phyloP scores from a whole-genome alignment of 2,113 vertebrate species.

The Urocynchramus pylzowi region DNA sequence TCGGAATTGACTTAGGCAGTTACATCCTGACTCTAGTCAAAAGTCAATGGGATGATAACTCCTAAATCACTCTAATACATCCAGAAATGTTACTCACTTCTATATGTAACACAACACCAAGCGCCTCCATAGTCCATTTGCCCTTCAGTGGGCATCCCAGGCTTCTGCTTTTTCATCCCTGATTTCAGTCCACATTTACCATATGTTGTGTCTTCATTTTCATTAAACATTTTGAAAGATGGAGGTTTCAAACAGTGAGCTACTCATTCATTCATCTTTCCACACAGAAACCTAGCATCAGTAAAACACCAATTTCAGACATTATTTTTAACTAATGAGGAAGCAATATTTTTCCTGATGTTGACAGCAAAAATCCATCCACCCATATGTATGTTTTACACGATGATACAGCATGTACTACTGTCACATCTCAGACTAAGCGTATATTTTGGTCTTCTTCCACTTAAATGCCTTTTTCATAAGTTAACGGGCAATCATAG shows the following conservation, averaged over 20 bases:
- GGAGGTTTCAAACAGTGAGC: conserved; percentile 37
- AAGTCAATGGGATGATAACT: conserved; percentile 45
- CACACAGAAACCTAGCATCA: conserved; percentile 28
- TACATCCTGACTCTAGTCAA: conserved; percentile 30
- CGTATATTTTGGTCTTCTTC: not conserved
- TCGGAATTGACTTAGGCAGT: conserved; percentile 42
- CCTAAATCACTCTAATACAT: conserved; percentile 45
- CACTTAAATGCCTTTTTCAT: not conserved
- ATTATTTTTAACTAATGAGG: conserved; percentile 49
- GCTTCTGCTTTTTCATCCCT: not conserved
- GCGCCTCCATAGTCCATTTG: not conserved
- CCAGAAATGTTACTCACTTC: conserved; percentile 18
- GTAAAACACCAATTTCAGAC: conserved; percentile 22
- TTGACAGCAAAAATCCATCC: not conserved
- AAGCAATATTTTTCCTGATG: conserved; percentile 5
- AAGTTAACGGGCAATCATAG: conserved; percentile 65
- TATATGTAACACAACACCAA: not conserved
- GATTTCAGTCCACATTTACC: conserved; percentile 32
- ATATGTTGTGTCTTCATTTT: conserved; percentile 33
- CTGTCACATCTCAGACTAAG: not conserved
- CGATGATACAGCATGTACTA: not conserved
- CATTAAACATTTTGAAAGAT: conserved; percentile 58
- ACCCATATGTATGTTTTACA: not conserved
- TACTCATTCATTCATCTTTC: conserved; percentile 28
- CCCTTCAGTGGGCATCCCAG: not conserved